These are phyloP conservation scores for Parapristionchus giblindavisi DNA, from an alignment of 2,888 invertebrate genomes.

Conservation along the genomic window DNA sequence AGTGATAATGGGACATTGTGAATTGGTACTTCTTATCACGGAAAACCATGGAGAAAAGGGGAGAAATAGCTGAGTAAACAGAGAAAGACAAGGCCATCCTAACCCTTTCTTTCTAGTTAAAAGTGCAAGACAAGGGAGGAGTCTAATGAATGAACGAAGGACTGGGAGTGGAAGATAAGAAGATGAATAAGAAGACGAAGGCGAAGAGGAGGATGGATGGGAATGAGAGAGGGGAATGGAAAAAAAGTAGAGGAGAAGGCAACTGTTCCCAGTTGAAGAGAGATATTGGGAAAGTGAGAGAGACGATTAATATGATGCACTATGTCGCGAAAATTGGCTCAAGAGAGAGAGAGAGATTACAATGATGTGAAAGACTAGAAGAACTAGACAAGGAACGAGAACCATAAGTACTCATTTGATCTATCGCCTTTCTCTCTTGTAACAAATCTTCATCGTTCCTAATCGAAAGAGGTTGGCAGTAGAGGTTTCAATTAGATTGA, in stretches of 20 bases:
- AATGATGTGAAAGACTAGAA: background rate
- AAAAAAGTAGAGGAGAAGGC: background rate
- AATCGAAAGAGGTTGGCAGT: no score
- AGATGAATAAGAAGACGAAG: no score
- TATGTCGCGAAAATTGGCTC: background rate
- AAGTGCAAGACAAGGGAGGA: constrained; percentile 4
- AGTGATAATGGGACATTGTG: no score
- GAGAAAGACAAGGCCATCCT: background rate
- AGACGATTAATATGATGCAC: constrained; percentile 21
- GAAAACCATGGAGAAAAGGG: background rate
- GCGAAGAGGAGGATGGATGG: background rate
- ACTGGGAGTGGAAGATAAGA: background rate
- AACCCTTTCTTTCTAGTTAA: background rate
- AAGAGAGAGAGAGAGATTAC: constrained; percentile 12
- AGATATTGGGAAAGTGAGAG: no score
- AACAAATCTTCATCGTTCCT: no score
- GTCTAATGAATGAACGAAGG: background rate
- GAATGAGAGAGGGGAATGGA: background rate
- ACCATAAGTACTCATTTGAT: background rate
- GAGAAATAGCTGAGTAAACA: background rate
- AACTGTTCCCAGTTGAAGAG: background rate
- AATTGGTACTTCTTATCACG: no score
- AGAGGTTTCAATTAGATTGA: no score
- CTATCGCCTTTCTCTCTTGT: background rate
- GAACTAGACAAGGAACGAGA: background rate